phyloP scores from a whole-genome alignment of 2,888 invertebrate genomes.

The Ennomos fuscantarius region DNA sequence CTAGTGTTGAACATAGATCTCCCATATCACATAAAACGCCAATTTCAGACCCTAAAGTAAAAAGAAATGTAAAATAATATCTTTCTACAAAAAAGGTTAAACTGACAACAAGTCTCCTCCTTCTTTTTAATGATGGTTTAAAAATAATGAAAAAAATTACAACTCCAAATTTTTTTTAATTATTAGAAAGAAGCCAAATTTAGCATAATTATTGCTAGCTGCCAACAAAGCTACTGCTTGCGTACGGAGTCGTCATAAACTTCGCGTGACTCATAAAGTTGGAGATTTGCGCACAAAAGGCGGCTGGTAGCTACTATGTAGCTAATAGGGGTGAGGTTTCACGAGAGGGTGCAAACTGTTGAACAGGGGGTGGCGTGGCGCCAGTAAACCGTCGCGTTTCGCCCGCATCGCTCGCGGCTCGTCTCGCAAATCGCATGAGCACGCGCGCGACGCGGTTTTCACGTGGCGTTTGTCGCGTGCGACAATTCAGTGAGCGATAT shows the following conservation, averaged over 20 bases:
- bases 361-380: conserved; percentile 75
- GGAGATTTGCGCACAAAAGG: conserved; percentile 38
- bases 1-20: too few relatives aligned
- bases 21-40: too few relatives aligned
- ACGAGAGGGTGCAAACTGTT: conserved; percentile 81
- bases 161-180: not conserved
- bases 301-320: conserved; percentile 29
- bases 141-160: too few relatives aligned
- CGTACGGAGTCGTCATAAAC: conserved; percentile 27
- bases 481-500: conserved; percentile 23
- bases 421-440: conserved; percentile 20
- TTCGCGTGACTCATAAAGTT: conserved; percentile 37
- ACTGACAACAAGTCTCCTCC: too few relatives aligned
- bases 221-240: not conserved
- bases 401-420: conserved; percentile 54
- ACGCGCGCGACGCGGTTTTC: conserved; percentile 10
- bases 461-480: conserved; percentile 38
- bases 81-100: too few relatives aligned
- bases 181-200: not conserved
- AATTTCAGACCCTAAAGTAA: too few relatives aligned
- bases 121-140: too few relatives aligned
- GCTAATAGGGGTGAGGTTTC: conserved; percentile 60
- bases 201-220: conserved; percentile 1
- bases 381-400: conserved; percentile 74
- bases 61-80: too few relatives aligned